These are phyloP conservation scores for cattle (Bos taurus) DNA, from an alignment of 2,113 vertebrate species.

Conservation along the genomic window ARS-UCD2.0 NC_037346.1:13554501-13555000, in stretches of 20 bases:
- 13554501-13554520: constrained; percentile 18
- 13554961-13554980: constrained; percentile 30
- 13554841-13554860: constrained; percentile 33
- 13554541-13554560: constrained; percentile 29
- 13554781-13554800: constrained; percentile 38
- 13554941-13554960: constrained; percentile 39
- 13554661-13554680: constrained; percentile 13
- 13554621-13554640: not conserved
- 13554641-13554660: not conserved
- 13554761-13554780: constrained; percentile 24
- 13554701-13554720: not conserved
- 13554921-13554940: constrained; percentile 46
- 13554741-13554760: constrained; percentile 37
- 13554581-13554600: constrained; percentile 47
- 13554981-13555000: constrained; percentile 22
- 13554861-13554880: constrained; percentile 60
- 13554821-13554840: constrained; percentile 24
- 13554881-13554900: constrained; percentile 67
- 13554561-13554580: constrained; percentile 31
- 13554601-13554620: not conserved
- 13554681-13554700: constrained; percentile 3
- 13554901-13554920: constrained; percentile 48
- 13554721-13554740: not conserved
- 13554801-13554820: constrained; percentile 5
- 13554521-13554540: constrained; percentile 29